Base-by-base conservation (phyloP, 2,888 invertebrate species). In the Aplocera efformata region DNA sequence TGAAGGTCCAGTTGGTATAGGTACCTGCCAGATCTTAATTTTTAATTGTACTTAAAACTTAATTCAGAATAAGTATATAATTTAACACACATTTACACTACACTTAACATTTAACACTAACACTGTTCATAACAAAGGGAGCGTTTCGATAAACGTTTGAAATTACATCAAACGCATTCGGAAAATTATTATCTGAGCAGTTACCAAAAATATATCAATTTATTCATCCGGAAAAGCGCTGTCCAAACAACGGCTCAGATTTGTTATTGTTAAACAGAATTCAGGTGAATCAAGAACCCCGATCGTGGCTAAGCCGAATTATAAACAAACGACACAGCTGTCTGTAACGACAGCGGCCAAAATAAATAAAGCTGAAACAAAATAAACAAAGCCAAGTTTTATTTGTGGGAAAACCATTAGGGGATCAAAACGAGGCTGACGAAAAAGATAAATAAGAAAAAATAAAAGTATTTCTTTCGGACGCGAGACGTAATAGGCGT, bases 321-420 rank as follows among this genome's bases (percentile, higher is more conserved):
- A 72, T 72, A 81, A 79, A 82, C 76, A 79, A 73, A 61, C 56
- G 51, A 52, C 70, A 40, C 77, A 79, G 78, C 74, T 79, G 79
- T 72, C 70, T 71, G 71, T 67, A 71, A 69, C 74, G 72, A 71
- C 63, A 66, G 66, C 55, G 52, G 55, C 67, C 56, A 72, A 79
- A 79, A 79, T 79, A 80, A 79, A 80, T 72, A 79, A 72, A 71
- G 68, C 71, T 63, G 58, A 61, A 17, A 65, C 63, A 68, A 73
- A 73, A 74, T 78, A 80, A 79, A 79, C 72, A 77, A 75, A 69
- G 65, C 63, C 62, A 61, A 74, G 74, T 75, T 79, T 76, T 80
- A 79, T 79, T 80, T 79, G 80, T 72, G 72, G 73, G 67, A 65
- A 72, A 73, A 76, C 76, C 77, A 80, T 80, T 79, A 73, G 72